Conservation (phyloP, 2,113 vertebrate genomes). For the Tylochromis polylepis region DNA sequence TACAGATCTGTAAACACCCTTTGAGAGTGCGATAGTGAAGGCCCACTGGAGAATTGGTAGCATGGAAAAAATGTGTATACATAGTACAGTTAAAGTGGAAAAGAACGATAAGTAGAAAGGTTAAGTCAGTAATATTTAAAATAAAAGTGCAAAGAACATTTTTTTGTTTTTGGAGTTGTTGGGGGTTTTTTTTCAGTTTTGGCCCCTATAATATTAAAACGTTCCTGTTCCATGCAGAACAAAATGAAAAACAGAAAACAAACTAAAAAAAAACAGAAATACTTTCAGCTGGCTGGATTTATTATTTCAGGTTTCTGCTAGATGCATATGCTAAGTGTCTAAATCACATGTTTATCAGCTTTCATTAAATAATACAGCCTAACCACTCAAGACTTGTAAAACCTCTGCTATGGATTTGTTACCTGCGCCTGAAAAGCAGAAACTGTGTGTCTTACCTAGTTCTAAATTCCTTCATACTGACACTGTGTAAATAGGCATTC, state of each 20-base stretch:
- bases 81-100: neutral
- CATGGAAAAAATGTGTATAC: neutral
- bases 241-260: neutral
- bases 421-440: neutral
- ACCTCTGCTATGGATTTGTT: neutral
- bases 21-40: neutral
- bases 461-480: conserved; percentile 9
- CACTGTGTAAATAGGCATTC: conserved; percentile 3
- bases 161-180: neutral
- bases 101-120: neutral
- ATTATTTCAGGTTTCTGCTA: neutral
- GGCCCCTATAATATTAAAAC: neutral
- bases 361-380: neutral
- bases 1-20: neutral
- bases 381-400: neutral
- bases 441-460: conserved; percentile 11
- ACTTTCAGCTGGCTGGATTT: neutral
- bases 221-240: neutral
- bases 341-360: neutral
- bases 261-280: neutral
- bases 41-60: neutral
- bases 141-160: neutral
- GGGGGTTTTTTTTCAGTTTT: neutral
- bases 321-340: neutral
- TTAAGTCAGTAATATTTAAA: neutral